Conservation (phyloP, 2,113 vertebrate genomes). For the Brachirus orientalis region DNA sequence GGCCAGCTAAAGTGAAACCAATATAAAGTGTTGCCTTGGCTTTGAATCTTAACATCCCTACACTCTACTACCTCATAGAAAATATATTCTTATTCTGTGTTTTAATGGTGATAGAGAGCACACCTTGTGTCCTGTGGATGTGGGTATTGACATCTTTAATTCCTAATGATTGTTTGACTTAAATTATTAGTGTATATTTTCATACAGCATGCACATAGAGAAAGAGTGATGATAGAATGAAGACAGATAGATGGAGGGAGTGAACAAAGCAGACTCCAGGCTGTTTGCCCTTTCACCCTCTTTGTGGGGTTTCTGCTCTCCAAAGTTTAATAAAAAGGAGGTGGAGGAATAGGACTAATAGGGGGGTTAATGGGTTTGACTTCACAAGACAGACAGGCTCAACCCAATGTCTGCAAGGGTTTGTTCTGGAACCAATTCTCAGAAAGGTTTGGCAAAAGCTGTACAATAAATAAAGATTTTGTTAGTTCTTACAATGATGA, state of each 20-base stretch:
- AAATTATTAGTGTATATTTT: background rate
- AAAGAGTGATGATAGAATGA: background rate
- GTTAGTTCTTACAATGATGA: constrained; percentile 27
- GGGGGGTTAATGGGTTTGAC: constrained; percentile 61
- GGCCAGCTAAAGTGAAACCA: too few relatives aligned
- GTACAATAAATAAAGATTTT: constrained; percentile 45
- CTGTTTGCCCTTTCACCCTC: constrained; percentile 29
- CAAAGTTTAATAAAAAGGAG: constrained; percentile 14
- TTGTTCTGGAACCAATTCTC: constrained; percentile 41
- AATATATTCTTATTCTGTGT: background rate
- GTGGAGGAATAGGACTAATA: constrained; percentile 3
- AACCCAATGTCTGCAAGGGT: constrained; percentile 31
- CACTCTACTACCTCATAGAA: background rate
- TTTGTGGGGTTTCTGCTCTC: constrained; percentile 26
- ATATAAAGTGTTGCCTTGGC: background rate
- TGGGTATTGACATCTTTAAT: background rate
- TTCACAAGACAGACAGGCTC: constrained; percentile 46
- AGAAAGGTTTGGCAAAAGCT: constrained; percentile 43
- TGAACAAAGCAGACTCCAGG: constrained; percentile 4
- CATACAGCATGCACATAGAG: background rate
- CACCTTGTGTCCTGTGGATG: background rate
- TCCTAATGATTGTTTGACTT: background rate
- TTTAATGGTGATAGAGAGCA: too few relatives aligned
- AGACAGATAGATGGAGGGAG: constrained; percentile 22
- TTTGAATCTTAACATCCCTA: background rate